A percentile compares a stretch with the other conserved stretches of the same genome.
Conservation (phyloP, 2,113 vertebrate genomes). For the Galeopterus variegatus region DNA sequence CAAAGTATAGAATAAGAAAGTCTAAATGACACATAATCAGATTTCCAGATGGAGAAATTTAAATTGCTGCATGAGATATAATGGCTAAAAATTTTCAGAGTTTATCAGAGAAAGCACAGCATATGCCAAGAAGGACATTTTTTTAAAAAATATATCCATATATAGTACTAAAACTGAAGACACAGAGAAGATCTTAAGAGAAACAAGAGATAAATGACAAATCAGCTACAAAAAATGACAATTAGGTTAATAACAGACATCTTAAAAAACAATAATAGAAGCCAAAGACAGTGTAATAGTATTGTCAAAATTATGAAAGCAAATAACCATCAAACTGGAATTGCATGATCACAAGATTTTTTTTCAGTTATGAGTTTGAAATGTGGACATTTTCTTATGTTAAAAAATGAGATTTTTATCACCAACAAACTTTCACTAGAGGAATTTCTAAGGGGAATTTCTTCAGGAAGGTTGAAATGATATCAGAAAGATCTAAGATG, state of each 20-base stretch:
- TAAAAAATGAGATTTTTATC: background rate
- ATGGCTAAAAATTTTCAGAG: background rate
- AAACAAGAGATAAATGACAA: background rate
- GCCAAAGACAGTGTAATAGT: background rate
- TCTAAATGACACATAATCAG: background rate
- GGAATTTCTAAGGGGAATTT: background rate
- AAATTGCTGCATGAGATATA: background rate
- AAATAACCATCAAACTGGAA: background rate
- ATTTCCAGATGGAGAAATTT: background rate
- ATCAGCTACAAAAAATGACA: background rate
- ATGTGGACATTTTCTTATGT: background rate
- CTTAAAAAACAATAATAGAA: background rate
- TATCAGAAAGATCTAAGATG: background rate
- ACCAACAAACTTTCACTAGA: background rate
- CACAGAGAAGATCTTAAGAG: background rate
- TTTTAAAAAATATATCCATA: background rate
- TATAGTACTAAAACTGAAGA: background rate
- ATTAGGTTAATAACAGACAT: background rate
- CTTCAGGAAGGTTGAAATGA: background rate
- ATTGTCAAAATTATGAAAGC: background rate
- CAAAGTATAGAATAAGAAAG: background rate
- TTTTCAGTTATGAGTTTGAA: background rate
- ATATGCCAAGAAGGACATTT: background rate
- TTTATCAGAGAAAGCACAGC: background rate
- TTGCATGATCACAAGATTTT: background rate